These are phyloP conservation scores for Hybognathus amarus DNA, from an alignment of 2,797 vertebrate genomes.

Conservation along the genomic window DNA sequence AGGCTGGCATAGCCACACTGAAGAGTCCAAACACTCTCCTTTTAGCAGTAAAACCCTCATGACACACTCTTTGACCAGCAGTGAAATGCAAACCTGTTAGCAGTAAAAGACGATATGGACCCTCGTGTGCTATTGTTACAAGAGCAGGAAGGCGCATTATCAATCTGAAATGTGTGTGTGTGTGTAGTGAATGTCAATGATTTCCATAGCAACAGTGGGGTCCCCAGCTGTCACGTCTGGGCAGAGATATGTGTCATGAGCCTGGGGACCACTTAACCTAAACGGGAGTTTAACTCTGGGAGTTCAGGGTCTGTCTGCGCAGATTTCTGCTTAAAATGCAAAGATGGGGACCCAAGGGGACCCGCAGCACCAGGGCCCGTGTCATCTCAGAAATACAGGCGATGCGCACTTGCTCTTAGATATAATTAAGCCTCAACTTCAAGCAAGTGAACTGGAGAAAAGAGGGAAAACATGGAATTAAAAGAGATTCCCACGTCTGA, in stretches of 20 bases:
- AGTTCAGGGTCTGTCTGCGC: conserved; percentile 82
- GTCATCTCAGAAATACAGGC: conserved; percentile 75
- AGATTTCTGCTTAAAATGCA: conserved; percentile 82
- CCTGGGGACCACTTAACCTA: conserved; percentile 86
- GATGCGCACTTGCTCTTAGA: conserved; percentile 70
- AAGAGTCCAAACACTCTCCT: conserved; percentile 64
- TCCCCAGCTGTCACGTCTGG: conserved; percentile 85
- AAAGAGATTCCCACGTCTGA: conserved; percentile 54
- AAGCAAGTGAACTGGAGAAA: conserved; percentile 71
- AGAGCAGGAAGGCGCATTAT: conserved; percentile 40
- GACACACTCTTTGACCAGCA: conserved; percentile 70
- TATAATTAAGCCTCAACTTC: conserved; percentile 82
- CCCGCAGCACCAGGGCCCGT: conserved; percentile 72
- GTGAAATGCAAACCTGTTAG: conserved; percentile 75
- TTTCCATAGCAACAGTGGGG: conserved; percentile 83
- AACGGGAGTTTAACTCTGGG: conserved; percentile 80
- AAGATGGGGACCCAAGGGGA: conserved; percentile 72
- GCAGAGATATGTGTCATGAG: conserved; percentile 81
- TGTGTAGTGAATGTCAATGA: conserved; percentile 55
- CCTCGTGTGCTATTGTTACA: conserved; percentile 30
- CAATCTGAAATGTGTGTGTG: conserved; percentile 38
- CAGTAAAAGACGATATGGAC: conserved; percentile 33
- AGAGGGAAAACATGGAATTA: conserved; percentile 58
- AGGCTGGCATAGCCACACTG: background rate
- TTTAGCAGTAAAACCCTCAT: conserved; percentile 69